Base-by-base conservation (phyloP, 1,140 invertebrate species). In the Danaus melanippus region DNA sequence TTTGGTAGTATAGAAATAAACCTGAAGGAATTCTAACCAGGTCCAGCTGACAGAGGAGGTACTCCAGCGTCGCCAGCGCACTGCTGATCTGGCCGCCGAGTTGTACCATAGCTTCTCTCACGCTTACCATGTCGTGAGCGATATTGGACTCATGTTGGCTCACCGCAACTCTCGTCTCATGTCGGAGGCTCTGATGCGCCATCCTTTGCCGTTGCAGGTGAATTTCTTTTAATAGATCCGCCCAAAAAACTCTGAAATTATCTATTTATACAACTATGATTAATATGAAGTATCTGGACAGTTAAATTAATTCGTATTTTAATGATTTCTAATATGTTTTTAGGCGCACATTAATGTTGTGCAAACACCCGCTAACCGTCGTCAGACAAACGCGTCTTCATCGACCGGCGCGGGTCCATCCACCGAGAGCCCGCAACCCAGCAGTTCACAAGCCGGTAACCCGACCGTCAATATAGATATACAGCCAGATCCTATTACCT, bases 91-190 rank as follows among this genome's bases (percentile, higher is more conserved):
- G 10, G 92, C 95, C 1, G 93, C 92, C 0, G 92, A 95, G 76
- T 88, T 93, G 15, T 88, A 97, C 59, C 97, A 98, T 75, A 92
- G 91, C 53, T 85, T 97, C 52, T 91, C 94, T 7, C 97, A 98
- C 74, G 92, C 93, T 15, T 94, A 94, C 77, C 97, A 98, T 78
- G 92, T 93, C 4, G 85, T 97, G 9, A 97, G 95, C 73, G 96
- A 98, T 17, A 62, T 84, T 21, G 69, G 58, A 9, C 66, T 79
- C 41, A 49, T 66, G 10, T 50, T 79, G 12, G 60, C 64, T 0
- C 67, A 64, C 9, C 49, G 56, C 0, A 53, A 56, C 17, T 61
- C 67, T 7, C 69, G 71, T 0, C 67, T 81, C n/a, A 71, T 60
- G 0, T 71, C 78, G 0, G 80, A 81, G 2, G 43, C 67, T 0